Base-by-base conservation (phyloP, 37 sponge, comb jelly and placozoan species). In the Sycon ciliatum region DNA sequence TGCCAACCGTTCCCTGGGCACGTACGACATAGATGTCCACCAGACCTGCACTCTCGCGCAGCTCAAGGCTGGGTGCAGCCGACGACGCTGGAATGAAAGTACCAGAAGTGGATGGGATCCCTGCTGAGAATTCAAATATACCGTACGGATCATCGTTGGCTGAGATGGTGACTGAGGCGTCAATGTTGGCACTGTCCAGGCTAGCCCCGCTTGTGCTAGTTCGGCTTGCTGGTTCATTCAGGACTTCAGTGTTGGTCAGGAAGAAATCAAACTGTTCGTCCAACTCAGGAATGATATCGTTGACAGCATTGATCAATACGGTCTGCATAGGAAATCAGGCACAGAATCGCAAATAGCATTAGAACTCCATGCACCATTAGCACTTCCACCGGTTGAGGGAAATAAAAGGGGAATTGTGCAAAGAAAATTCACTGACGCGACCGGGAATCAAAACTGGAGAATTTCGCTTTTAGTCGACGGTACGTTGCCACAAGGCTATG, bases 71-170 rank as follows among this genome's bases (percentile, higher is more conserved):
- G 13, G 88, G 83, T 36, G 39, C 42, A 2, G 28, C 67, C 1
- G 67, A 57, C 22, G 88, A 82, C 20, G 83, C 66, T 36, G 79
- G 71, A 29, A 81, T 82, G 34, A 62, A 49, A 0, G 58, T 71
- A 30, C 28, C 68, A 34, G 66, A 61, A 3, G 71, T 26, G 32
- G 84, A 82, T 23, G 63, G 63, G 23, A 77, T 73, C 46, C 62
- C 36, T 24, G 77, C 36, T 16, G 79, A 79, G 56, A 92, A 85
- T 74, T 92, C 85, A 4, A 92, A 13, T 29, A 92, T 55, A 30
- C 93, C 93, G 46, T 87, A 92, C 26, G 93, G 93, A 35, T 78
- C 78, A 57, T 92, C 93, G 37, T 87, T 92, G 52, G 81, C 79
- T 16, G 27, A 46, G 2, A 92, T 71, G 24, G 83, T 92, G 22